Base-by-base conservation (phyloP, 37 sponge, comb jelly and placozoan genomes). In the Sycon ciliatum region DNA sequence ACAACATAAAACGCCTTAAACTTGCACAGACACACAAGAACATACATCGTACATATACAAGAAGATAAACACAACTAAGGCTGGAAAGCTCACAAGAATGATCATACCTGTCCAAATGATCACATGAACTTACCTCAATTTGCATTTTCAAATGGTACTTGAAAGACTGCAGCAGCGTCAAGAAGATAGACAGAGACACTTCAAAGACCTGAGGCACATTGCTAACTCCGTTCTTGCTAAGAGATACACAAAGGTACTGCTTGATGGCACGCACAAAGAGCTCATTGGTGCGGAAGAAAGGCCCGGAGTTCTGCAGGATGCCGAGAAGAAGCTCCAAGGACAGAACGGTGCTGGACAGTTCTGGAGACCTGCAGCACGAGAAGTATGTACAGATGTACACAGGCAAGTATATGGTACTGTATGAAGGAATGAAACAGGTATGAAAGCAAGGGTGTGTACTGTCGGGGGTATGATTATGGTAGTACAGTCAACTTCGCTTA, bases 81-180 rank as follows among this genome's bases (percentile, higher is more conserved):
- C 18, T 13, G 13, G 49, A 42, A 9, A 42, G 13, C 13, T 42
- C 49, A 42, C 13, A 9, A 42, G 13, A 42, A 42, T 18, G 13
- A 13, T 39, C 18, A 4, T 34, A 53, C 1, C 39, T 24, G 1
- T 26, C 13, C 34, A 72, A 28, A 66, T 32, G 3, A 6, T 38
- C 73, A 22, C n/a, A 1, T 26, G 6, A 57, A 5, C 74, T 49
- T 27, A 93, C 95, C 83, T 95, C 98, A 62, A 95, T 85, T 49
- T 95, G 98, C 89, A 91, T 91, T 74, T 95, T 95, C 11, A 95
- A 82, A 42, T 91, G 92, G 22, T 66, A 60, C 75, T 95, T 95
- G 73, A 95, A 95, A 56, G 78, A 73, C 0, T 73, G 61, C 32
- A 95, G 62, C 9, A 95, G 77, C 7, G 82, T 68, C 2, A 88